Conservation (phyloP, 2,113 vertebrate genomes). For the Apteryx owenii region DNA sequence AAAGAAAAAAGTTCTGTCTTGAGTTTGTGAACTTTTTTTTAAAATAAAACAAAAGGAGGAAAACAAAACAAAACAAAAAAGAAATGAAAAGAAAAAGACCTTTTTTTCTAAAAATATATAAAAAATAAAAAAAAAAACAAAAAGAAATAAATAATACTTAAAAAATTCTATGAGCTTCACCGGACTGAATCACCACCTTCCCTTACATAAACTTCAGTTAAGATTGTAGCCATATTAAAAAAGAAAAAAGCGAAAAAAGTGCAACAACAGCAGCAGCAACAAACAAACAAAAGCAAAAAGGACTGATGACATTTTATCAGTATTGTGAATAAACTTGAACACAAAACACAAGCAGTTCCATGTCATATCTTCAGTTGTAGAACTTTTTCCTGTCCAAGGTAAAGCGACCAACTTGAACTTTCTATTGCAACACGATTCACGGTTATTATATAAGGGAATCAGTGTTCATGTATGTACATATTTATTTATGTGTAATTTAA, state of each 20-base stretch:
- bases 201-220: conserved; percentile 87
- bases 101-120: conserved; percentile 79
- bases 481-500: conserved; percentile 99
- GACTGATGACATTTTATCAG: conserved; percentile 95
- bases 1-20: conserved; percentile 80
- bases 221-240: conserved; percentile 92
- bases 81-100: conserved; percentile 48
- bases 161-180: conserved; percentile 86
- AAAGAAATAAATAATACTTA: conserved; percentile 59
- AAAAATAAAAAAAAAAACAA: neutral
- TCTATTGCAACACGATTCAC: conserved; percentile 93
- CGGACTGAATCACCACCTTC: conserved; percentile 91
- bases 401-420: conserved; percentile 95
- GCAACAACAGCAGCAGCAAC: neutral
- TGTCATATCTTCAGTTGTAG: conserved; percentile 94
- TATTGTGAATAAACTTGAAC: conserved; percentile 99
- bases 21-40: conserved; percentile 86
- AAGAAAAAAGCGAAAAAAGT: conserved; percentile 34
- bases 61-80: conserved; percentile 36
- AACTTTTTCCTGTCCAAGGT: conserved; percentile 84
- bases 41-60: conserved; percentile 59
- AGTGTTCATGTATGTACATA: conserved; percentile 99
- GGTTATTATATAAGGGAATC: conserved; percentile 97
- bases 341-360: conserved; percentile 89
- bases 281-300: conserved; percentile 79